These are phyloP conservation scores for Minunthozetes semirufus DNA, from an alignment of 2,888 invertebrate species.

Conservation along the genomic window DNA sequence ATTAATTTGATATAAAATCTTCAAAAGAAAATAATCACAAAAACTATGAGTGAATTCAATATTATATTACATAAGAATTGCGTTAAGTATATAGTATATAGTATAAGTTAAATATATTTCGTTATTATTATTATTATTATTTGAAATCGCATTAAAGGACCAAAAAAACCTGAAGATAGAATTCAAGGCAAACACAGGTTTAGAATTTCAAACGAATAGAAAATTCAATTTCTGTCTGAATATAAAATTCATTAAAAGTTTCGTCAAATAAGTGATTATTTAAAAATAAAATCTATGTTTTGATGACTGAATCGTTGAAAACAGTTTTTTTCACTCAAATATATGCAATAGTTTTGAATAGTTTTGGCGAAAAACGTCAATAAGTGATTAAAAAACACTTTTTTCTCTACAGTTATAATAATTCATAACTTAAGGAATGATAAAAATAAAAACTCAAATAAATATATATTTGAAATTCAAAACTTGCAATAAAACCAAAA, in stretches of 20 bases:
- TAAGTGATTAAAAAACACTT: background rate
- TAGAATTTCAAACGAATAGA: background rate
- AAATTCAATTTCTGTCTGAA: too few relatives aligned
- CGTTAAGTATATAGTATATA: too few relatives aligned
- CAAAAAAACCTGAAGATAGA: background rate
- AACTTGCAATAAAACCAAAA: background rate
- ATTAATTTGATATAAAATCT: background rate
- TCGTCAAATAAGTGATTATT: too few relatives aligned
- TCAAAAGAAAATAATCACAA: too few relatives aligned
- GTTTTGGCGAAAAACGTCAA: background rate
- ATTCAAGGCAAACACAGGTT: background rate
- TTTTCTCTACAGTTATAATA: background rate
- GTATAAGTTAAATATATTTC: too few relatives aligned
- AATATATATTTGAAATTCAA: slow-evolving; percentile 21
- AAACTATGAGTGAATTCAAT: too few relatives aligned
- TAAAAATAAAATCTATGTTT: too few relatives aligned
- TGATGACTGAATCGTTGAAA: too few relatives aligned
- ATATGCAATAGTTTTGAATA: slow-evolving; percentile 34
- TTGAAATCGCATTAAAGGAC: too few relatives aligned
- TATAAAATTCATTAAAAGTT: too few relatives aligned
- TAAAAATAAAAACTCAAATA: background rate
- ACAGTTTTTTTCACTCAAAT: slow-evolving; percentile 34
- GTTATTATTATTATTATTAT: too few relatives aligned
- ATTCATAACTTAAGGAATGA: background rate
- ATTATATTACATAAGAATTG: too few relatives aligned